Percentiles rank a stretch among this genome's conserved stretches.
Evolutionary conservation across 2,113 vertebrate species (phyloP).

Genomic region (Willisornis vidua): DNA sequence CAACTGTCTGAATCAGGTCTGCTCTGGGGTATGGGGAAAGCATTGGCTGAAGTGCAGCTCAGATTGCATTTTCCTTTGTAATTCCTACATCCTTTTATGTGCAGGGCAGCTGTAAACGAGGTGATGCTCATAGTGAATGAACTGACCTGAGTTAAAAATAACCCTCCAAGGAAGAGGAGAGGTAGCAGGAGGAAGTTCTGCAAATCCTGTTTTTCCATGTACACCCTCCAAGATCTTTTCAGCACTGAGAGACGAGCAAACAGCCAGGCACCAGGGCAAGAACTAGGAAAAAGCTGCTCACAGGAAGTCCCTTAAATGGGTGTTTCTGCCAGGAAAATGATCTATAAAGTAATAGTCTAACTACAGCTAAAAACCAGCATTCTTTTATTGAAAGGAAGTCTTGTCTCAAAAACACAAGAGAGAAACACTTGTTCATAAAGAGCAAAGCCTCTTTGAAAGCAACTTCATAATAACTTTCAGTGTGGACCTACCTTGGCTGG

Average conservation of each 20-base stretch:
- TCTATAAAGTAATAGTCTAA: background rate
- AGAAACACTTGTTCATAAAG: background rate
- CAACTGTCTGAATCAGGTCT: background rate
- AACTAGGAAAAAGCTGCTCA: background rate
- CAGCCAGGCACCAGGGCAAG: background rate
- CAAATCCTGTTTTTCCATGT: background rate
- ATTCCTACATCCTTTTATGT: background rate
- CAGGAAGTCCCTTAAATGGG: background rate
- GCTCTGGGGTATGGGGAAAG: background rate
- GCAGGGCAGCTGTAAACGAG: background rate
- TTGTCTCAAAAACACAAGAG: background rate
- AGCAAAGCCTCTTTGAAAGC: background rate
- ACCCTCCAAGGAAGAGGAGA: background rate
- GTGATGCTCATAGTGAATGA: background rate
- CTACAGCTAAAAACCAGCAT: background rate
- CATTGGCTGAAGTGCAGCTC: background rate
- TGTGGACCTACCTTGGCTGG: background rate
- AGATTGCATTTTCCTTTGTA: background rate
- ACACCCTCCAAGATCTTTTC: background rate
- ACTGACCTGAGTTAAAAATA: conserved; percentile 30
- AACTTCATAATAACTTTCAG: background rate
- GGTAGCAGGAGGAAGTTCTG: conserved; percentile 7
- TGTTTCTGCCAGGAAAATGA: background rate
- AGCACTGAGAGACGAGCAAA: background rate
- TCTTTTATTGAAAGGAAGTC: background rate